phyloP scores from a whole-genome alignment of 2,797 vertebrate genomes.

The Salmo trutta region DNA sequence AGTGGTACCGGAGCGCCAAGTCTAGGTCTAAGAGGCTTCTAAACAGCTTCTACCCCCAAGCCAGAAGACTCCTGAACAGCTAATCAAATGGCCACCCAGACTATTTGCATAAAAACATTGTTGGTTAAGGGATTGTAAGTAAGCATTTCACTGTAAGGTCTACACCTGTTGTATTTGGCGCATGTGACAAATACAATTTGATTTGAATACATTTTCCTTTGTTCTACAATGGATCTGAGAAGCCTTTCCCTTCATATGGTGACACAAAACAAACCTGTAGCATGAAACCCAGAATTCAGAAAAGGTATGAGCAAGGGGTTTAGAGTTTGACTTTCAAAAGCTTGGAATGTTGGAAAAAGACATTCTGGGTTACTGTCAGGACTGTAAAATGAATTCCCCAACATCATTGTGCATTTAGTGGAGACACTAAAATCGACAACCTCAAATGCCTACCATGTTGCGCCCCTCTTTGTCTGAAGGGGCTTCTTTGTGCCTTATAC shows the following conservation, averaged over 20 bases:
- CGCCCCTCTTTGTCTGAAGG: constrained; percentile 13
- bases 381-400: not conserved
- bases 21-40: no score
- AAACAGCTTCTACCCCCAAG: no score
- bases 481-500: constrained; percentile 42
- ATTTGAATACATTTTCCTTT: not conserved
- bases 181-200: no score
- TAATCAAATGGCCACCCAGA: no score
- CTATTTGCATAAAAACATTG: no score
- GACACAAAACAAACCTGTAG: not conserved
- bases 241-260: not conserved
- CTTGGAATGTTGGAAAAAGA: not conserved
- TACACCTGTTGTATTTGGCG: no score
- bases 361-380: not conserved
- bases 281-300: not conserved
- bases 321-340: not conserved
- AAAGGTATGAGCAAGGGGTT: not conserved
- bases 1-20: no score
- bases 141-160: no score
- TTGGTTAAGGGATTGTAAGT: no score
- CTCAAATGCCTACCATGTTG: not conserved
- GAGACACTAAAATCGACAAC: not conserved
- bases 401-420: not conserved
- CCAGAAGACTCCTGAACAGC: no score
- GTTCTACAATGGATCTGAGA: not conserved